A percentile compares a stretch with the other conserved stretches of the same genome.
Conservation (phyloP, 2,797 vertebrate species). For the Coendou prehensilis region DNA sequence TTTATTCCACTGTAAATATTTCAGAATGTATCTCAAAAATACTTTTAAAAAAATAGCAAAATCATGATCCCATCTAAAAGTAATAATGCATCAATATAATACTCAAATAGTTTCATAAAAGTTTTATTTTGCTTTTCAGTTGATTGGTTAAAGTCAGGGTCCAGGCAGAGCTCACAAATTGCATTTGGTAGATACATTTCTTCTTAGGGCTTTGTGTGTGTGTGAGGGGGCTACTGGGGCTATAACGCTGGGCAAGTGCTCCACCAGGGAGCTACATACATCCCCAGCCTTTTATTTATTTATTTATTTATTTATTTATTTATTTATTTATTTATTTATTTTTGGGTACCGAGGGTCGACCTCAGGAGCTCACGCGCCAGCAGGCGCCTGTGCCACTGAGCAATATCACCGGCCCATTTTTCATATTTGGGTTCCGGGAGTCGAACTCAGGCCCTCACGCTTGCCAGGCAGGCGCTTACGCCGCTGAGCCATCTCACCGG, state of each 20-base stretch:
- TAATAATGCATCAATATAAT: not conserved
- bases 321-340: too few relatives aligned
- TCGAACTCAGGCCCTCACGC: too few relatives aligned
- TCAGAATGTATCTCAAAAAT: not conserved
- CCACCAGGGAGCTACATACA: not conserved
- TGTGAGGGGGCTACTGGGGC: not conserved
- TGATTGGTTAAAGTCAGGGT: conserved; percentile 17
- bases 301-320: too few relatives aligned
- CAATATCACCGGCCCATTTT: too few relatives aligned
- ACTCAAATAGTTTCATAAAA: not conserved
- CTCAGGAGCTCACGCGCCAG: too few relatives aligned
- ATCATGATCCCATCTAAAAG: not conserved
- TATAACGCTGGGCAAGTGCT: not conserved
- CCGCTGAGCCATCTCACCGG: too few relatives aligned
- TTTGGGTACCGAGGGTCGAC: too few relatives aligned
- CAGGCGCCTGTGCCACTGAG: too few relatives aligned
- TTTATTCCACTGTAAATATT: conserved; percentile 37
- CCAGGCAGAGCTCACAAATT: not conserved
- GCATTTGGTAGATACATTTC: not conserved
- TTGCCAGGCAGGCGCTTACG: too few relatives aligned
- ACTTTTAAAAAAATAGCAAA: not conserved
- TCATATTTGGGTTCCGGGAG: too few relatives aligned
- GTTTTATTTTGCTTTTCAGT: not conserved
- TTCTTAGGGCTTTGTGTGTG: not conserved
- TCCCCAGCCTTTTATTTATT: not conserved